Base-by-base conservation (phyloP, 2,888 invertebrate genomes). In the Agrilus mali region DNA sequence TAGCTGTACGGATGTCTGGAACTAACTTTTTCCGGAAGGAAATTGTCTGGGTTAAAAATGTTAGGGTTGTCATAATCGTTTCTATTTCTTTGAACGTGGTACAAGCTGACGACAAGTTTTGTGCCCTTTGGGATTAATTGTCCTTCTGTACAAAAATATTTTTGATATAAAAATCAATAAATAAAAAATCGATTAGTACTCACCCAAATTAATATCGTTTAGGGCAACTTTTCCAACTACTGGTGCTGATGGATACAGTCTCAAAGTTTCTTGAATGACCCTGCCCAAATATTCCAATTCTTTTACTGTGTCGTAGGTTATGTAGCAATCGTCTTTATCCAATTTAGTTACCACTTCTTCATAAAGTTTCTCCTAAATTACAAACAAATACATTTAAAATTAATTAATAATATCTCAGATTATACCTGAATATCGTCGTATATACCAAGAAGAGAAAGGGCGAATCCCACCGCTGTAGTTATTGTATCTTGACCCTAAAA, bases 1-100 rank as follows among this genome's bases (percentile, higher is more conserved):
- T 75, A 83, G 52, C 80, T 78, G 60, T 82, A 83, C 56, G 80
- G 82, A 51, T 82, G 82, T 39, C 82, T 70, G 46, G 75, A 75
- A 34, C 75, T 74, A 13, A 78, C 77, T 44, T 75, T 77, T 53
- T 82, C 81, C 0, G 82, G 80, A 22, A 82, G 61, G 70, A 83
- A 83, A 58, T 82, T 81, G 55, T 83, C 55, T 1, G 83, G 83
- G 58, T 83, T 69, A 63, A 83, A 83, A 35, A 69, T 71, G 4
- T 77, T 67, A 0, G 83, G 81, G 58, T 83, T 70, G 40, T 76
- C 70, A 59, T 75, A 82, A 58, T 77, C 71, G 48, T 74, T 67
- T 0, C 74, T 64, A 47, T 75, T 74, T 43, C 82, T 74, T 56
- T 83, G 83, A 36, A 81, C 66, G 53, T 74, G 37, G 44, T 49